Percentiles rank a stretch among this genome's conserved stretches.
These are phyloP conservation scores for Drosophila nr. medialis DNA, from an alignment of 2,888 invertebrate species.

Conservation along the genomic window DNA sequence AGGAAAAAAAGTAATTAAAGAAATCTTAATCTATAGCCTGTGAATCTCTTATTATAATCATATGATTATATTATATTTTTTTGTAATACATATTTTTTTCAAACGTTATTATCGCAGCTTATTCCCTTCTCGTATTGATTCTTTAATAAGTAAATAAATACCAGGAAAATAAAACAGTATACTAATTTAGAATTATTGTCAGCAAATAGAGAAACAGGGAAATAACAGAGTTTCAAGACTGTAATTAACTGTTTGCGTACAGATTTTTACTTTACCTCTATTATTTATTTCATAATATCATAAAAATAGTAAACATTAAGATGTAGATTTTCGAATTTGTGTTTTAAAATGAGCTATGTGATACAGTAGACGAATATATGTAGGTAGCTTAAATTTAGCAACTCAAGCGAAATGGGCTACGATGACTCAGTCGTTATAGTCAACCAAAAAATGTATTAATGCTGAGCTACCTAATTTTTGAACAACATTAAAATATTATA, in stretches of 20 bases:
- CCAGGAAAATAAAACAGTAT: too few relatives aligned
- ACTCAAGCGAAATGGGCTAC: not conserved
- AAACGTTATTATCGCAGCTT: too few relatives aligned
- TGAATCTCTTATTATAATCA: too few relatives aligned
- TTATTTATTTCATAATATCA: not conserved
- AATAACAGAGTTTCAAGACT: not conserved
- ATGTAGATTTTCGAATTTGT: not conserved
- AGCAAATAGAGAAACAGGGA: not conserved
- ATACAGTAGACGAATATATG: not conserved
- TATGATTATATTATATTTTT: too few relatives aligned
- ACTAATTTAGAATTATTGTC: not conserved
- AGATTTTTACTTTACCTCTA: not conserved
- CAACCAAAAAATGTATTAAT: not conserved
- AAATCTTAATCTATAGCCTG: too few relatives aligned
- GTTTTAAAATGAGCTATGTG: not conserved
- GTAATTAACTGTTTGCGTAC: not conserved
- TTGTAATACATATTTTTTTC: too few relatives aligned
- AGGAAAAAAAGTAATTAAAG: too few relatives aligned
- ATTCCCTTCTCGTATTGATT: too few relatives aligned
- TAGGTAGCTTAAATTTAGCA: not conserved
- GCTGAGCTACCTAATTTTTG: not conserved
- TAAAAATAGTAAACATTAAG: not conserved
- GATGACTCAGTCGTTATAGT: not conserved
- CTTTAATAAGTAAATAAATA: too few relatives aligned
- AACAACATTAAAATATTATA: not conserved